Evolutionary conservation across 2,113 vertebrate species (phyloP), one percentile per base, ranked within the genome.

Genomic region (Malurus melanocephalus): DNA sequence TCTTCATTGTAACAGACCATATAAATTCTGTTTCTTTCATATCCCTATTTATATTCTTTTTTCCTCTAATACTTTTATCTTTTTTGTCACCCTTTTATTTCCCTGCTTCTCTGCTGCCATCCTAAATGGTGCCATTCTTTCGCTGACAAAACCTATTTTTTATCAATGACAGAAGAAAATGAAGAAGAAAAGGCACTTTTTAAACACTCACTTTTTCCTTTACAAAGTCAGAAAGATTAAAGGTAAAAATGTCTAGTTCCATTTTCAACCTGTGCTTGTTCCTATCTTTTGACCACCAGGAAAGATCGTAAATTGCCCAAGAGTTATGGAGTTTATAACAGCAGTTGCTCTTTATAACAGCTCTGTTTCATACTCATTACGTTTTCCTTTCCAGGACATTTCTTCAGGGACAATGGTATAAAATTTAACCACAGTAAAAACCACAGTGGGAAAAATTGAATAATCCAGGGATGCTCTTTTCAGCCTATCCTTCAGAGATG

Each of bases 281-380:
- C 69, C 33, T 71, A 19, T 78, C 53, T 64, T 92, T 84, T 86
- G 77, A 88, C 33, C 80, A 92, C 57, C 28, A 83, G 57, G 32
- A 92, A 88, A 87, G 38, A 89, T 74, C 24, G 86, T 72, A 84
- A 91, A 91, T 71, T 91, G 64, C 52, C 35, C 45, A 77, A 40
- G 79, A 80, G 24, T 92, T 89, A 77, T 2, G 1, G 64, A 91
- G 48, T 8, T 89, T 76, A 51, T 62, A 82, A 42, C 46, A 38
- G 64, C 7, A 80, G 43, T 65, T 33, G 8, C 56, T 57, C 42
- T 61, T 76, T 60, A 22, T 6, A 66, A 59, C 66, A 88, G 74
- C 51, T 62, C 21, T 71, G 27, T 84, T 93, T 89, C 65, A 80
- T 64, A 46, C 57, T 78, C 94, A 75, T 84, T 88, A 80, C 5